Evolutionary conservation across 2,113 vertebrate species (phyloP).

Genomic region (Platycercus adscitus): DNA sequence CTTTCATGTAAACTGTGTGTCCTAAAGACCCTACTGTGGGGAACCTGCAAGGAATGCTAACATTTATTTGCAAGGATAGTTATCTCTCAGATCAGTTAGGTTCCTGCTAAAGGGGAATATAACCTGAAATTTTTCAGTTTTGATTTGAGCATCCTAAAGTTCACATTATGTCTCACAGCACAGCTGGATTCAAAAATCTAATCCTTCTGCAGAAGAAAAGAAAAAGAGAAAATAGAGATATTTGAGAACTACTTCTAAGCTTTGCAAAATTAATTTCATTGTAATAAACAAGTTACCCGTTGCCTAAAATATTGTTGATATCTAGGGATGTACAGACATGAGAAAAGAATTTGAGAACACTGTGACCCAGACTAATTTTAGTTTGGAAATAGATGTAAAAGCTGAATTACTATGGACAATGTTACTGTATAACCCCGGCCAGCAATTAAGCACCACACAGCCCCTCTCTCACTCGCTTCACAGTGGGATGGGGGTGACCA

Average conservation of each 20-base stretch:
- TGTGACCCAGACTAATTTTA: neutral
- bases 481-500: neutral
- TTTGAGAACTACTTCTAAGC: neutral
- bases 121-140: neutral
- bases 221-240: neutral
- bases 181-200: neutral
- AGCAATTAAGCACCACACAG: neutral
- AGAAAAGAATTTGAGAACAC: neutral
- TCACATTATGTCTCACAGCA: neutral
- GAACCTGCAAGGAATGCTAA: neutral
- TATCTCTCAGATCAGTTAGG: neutral
- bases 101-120: neutral
- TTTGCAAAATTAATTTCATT: neutral
- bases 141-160: neutral
- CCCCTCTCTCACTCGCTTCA: fast-evolving
- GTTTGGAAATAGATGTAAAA: neutral
- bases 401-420: neutral
- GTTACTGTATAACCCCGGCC: neutral
- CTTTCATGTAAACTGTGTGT: neutral
- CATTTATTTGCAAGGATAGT: neutral
- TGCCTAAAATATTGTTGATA: neutral
- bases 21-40: neutral
- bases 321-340: fast-evolving
- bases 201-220: neutral
- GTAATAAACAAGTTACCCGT: neutral